Conservation (phyloP, 92 coral and sea anemone genomes). For the Meandrina meandrites region DNA sequence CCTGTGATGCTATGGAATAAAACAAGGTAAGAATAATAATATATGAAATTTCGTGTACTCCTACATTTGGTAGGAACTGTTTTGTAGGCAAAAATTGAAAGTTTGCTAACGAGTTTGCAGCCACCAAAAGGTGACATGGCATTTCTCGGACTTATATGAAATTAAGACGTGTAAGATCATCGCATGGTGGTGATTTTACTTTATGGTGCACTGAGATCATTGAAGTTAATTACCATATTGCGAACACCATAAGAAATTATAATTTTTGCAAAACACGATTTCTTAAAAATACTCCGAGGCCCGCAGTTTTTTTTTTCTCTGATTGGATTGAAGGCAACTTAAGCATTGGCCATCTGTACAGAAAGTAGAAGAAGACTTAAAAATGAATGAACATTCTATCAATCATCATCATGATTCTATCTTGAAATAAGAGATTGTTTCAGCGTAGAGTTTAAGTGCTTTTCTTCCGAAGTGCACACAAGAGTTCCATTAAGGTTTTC, state of each 20-base stretch:
- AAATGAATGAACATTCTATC: background rate
- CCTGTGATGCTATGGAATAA: too few species aligned
- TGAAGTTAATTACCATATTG: background rate
- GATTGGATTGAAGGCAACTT: background rate
- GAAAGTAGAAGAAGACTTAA: background rate
- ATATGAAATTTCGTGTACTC: too few species aligned
- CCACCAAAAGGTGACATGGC: too few species aligned
- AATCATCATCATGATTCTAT: background rate
- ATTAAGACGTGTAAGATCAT: background rate
- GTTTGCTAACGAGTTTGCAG: too few species aligned
- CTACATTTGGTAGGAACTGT: too few species aligned
- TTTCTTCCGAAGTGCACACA: background rate
- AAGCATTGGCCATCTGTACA: background rate
- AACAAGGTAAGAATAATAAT: too few species aligned
- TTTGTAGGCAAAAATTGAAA: too few species aligned
- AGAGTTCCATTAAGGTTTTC: background rate
- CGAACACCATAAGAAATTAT: background rate
- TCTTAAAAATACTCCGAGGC: background rate
- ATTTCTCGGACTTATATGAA: background rate
- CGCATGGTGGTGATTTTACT: background rate
- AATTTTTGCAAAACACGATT: background rate
- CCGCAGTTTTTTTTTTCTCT: background rate
- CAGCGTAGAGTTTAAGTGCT: background rate
- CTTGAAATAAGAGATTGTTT: background rate
- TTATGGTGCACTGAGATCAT: background rate